A percentile compares a stretch with the other conserved stretches of the same genome.
Evolutionary conservation across 2,888 invertebrate genomes (phyloP).

Genomic region (Dryadula phaetusa): DNA sequence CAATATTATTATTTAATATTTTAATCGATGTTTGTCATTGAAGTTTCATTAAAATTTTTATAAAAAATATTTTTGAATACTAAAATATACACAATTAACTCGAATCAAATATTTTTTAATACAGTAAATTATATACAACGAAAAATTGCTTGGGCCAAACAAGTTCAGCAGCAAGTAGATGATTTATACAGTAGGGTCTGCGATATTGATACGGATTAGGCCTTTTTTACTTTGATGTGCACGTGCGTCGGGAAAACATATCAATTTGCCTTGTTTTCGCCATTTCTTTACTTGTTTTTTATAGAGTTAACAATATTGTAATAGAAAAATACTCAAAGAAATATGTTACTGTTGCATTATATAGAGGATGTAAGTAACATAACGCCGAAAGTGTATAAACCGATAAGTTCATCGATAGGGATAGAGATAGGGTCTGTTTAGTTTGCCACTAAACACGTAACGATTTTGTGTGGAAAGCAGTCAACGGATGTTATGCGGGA

Average conservation of each 20-base stretch:
- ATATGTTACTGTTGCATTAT: background rate
- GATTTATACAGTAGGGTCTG: constrained; percentile 70
- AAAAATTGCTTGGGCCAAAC: constrained; percentile 33
- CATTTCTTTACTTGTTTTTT: constrained; percentile 34
- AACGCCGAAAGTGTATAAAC: no score
- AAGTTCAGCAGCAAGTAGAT: constrained; percentile 50
- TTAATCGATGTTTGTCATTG: no score
- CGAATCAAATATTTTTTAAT: no score
- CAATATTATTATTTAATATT: no score
- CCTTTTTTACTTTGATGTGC: constrained; percentile 70
- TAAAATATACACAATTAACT: no score
- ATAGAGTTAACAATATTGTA: constrained; percentile 23
- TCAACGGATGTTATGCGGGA: no score
- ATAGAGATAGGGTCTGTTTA: no score
- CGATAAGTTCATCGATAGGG: no score
- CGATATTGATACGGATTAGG: constrained; percentile 71
- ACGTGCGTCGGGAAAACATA: constrained; percentile 65
- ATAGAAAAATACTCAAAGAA: constrained; percentile 2
- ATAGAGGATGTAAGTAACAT: background rate
- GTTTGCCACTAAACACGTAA: no score
- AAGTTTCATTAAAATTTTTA: no score
- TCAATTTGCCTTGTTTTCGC: constrained; percentile 62
- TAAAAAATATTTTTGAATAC: no score
- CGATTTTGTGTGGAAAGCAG: no score
- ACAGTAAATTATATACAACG: background rate